These are phyloP conservation scores for Cynocephalus volans DNA, from an alignment of 2,113 vertebrate genomes.

Conservation along the genomic window DNA sequence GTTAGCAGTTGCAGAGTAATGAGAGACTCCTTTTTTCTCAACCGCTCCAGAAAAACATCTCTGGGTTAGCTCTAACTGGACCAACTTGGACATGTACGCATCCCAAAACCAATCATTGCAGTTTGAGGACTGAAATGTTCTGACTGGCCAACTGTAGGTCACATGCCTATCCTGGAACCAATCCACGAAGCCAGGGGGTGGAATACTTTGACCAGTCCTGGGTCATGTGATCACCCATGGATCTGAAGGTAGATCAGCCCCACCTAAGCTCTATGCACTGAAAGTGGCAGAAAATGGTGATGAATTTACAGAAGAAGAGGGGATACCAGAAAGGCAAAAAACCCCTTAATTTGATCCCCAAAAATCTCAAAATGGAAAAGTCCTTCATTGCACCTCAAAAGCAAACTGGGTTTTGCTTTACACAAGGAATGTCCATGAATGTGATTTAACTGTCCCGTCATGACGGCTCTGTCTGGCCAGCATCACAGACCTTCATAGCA, in stretches of 20 bases:
- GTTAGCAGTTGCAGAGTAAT: background rate
- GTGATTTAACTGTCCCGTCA: no score
- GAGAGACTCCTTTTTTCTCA: background rate
- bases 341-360: no score
- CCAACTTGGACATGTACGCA: background rate
- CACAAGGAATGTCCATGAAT: no score
- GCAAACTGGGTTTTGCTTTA: background rate
- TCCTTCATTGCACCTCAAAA: background rate
- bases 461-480: background rate
- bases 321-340: background rate
- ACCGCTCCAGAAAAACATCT: background rate
- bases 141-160: background rate
- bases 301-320: background rate
- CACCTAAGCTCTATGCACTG: no score
- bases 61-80: background rate
- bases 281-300: background rate
- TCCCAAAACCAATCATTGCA: background rate
- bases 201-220: background rate
- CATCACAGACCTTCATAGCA: background rate
- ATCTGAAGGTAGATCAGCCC: no score
- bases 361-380: no score
- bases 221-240: background rate
- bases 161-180: background rate
- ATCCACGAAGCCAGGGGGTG: background rate
- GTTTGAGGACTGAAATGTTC: background rate